Conservation (phyloP, 2,113 vertebrate species). For the Spilogale gracilis region DNA sequence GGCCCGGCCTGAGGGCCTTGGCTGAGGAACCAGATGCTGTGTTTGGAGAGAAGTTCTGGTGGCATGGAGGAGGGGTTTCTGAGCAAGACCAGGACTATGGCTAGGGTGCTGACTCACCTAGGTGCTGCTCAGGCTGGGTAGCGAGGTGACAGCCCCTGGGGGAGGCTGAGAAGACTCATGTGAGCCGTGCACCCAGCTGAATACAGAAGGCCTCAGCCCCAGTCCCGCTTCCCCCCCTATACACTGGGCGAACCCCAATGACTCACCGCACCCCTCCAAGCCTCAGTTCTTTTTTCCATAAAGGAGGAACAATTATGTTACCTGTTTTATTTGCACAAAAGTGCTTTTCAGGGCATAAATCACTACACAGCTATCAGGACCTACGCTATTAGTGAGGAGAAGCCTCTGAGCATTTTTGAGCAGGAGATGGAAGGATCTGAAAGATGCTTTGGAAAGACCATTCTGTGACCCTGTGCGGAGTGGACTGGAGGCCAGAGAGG, state of each 20-base stretch:
- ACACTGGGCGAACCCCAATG: neutral
- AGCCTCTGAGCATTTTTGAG: neutral
- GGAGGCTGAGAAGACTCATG: neutral
- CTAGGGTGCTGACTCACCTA: too few species aligned
- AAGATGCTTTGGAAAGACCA: neutral
- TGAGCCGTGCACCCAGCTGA: fast-evolving
- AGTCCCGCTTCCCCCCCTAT: fast-evolving
- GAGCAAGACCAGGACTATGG: neutral
- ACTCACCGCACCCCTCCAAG: too few species aligned
- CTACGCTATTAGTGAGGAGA: neutral
- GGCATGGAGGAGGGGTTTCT: neutral
- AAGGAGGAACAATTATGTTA: neutral
- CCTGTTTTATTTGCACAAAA: neutral
- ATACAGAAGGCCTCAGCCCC: neutral
- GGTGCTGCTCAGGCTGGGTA: neutral
- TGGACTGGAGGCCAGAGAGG: neutral
- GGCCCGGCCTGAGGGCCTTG: neutral
- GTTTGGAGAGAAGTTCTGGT: neutral
- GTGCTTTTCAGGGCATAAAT: neutral
- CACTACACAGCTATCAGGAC: neutral
- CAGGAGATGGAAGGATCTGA: neutral
- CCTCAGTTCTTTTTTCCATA: neutral
- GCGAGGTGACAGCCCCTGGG: neutral
- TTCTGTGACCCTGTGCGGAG: neutral
- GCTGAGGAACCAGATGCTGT: neutral